Percentiles rank a stretch among this genome's conserved stretches.
phyloP scores from a whole-genome alignment of 2,888 invertebrate genomes.

The Limenitis camilla region DNA sequence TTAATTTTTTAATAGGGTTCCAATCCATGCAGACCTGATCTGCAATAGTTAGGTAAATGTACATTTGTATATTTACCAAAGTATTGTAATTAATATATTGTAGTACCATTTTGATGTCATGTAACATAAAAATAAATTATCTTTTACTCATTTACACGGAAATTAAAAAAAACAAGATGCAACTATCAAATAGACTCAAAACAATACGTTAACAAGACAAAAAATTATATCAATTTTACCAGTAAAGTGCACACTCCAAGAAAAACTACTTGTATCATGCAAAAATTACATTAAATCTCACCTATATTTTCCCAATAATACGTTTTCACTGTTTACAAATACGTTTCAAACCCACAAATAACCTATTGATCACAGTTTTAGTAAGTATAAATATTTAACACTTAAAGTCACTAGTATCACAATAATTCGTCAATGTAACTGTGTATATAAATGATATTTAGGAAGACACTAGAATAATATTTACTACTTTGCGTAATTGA shows the following conservation, averaged over 20 bases:
- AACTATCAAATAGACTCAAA: neutral
- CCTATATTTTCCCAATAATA: constrained; percentile 1
- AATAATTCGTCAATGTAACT: neutral
- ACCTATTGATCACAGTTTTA: constrained; percentile 2
- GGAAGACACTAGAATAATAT: too few species aligned
- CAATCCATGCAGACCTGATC: too few species aligned
- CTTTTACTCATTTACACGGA: too few species aligned
- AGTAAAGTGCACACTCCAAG: neutral
- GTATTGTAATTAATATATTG: too few species aligned
- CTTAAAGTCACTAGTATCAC: neutral
- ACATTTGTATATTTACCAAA: too few species aligned
- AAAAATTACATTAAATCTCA: constrained; percentile 1
- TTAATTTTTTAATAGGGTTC: too few species aligned
- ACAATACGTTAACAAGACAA: neutral
- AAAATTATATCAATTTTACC: neutral
- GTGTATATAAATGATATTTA: too few species aligned
- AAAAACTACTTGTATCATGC: neutral
- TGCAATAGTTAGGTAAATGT: too few species aligned
- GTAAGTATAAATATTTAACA: neutral
- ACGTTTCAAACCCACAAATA: constrained; percentile 2
- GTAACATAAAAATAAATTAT: too few species aligned
- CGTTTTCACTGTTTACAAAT: constrained; percentile 16
- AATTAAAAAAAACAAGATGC: too few species aligned
- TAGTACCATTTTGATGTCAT: too few species aligned
- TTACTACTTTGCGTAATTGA: too few species aligned